phyloP scores from a whole-genome alignment of 2,888 invertebrate genomes.

The Physocephala rufipes region DNA sequence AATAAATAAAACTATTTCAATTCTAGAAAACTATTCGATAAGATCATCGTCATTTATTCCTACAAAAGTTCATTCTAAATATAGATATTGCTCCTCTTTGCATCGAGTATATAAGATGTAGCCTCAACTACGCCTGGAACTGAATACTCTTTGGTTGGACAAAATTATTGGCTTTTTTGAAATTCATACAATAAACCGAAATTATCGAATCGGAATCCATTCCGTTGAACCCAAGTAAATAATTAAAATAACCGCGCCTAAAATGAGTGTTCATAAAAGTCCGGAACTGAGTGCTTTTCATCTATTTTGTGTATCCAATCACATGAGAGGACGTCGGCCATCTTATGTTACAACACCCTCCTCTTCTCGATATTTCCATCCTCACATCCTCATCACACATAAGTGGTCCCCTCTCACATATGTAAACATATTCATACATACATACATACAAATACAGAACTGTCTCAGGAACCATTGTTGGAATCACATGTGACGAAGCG shows the following conservation, averaged over 20 bases:
- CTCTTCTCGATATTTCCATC: constrained; percentile 29
- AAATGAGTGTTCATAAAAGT: not conserved
- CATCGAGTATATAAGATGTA: too few species aligned
- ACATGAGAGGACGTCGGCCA: constrained; percentile 56
- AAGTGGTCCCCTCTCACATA: not conserved
- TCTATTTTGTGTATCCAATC: constrained; percentile 47
- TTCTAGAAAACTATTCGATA: not conserved
- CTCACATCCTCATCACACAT: constrained; percentile 1
- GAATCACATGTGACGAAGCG: constrained; percentile 29
- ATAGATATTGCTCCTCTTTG: too few species aligned
- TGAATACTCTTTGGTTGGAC: too few species aligned
- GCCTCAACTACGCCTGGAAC: too few species aligned
- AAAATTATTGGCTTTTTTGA: too few species aligned
- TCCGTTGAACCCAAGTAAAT: not conserved
- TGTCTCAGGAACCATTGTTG: constrained; percentile 8
- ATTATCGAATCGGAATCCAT: not conserved
- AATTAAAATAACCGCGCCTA: constrained; percentile 9
- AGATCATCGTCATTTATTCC: not conserved
- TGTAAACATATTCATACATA: constrained; percentile 7
- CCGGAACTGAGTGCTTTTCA: constrained; percentile 1
- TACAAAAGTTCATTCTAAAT: too few species aligned
- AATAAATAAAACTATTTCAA: not conserved
- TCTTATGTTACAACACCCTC: constrained; percentile 51
- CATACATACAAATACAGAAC: not conserved
- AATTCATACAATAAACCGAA: too few species aligned